Evolutionary conservation across 2,113 vertebrate genomes (phyloP).

Genomic region (Corapipo altera): DNA sequence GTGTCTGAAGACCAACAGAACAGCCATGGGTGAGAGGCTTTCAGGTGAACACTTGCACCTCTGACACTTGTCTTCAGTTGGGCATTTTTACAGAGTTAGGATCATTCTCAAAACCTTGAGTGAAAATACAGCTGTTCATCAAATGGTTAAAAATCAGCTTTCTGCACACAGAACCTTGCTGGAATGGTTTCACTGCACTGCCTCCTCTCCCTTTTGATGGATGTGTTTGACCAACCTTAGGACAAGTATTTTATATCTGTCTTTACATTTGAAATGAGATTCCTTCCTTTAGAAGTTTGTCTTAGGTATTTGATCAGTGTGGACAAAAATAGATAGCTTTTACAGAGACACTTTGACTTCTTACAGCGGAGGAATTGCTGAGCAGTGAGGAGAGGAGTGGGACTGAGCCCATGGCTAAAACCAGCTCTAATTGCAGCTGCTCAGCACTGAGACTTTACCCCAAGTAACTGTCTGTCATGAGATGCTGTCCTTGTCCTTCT

Average conservation of each 20-base stretch:
- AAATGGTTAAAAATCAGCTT: neutral
- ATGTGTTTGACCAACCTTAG: neutral
- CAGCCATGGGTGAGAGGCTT: neutral
- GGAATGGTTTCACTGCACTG: neutral
- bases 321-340: conserved; percentile 6
- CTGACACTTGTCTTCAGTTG: neutral
- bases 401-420: conserved; percentile 2
- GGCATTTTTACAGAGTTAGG: neutral
- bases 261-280: conserved; percentile 13
- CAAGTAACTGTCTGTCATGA: neutral
- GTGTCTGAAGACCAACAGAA: neutral
- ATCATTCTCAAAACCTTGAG: neutral
- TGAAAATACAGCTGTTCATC: neutral
- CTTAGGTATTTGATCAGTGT: conserved; percentile 8
- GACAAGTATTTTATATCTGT: neutral
- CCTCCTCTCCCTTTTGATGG: neutral
- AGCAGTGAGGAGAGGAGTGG: neutral
- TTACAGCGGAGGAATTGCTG: neutral
- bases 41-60: neutral
- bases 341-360: neutral
- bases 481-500: conserved; percentile 53
- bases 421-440: conserved; percentile 48
- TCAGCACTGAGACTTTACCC: neutral
- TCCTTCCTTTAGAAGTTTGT: neutral
- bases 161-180: neutral